Evolutionary conservation across 2,113 vertebrate species (phyloP).

Genomic region (Dasyprocta punctata): DNA sequence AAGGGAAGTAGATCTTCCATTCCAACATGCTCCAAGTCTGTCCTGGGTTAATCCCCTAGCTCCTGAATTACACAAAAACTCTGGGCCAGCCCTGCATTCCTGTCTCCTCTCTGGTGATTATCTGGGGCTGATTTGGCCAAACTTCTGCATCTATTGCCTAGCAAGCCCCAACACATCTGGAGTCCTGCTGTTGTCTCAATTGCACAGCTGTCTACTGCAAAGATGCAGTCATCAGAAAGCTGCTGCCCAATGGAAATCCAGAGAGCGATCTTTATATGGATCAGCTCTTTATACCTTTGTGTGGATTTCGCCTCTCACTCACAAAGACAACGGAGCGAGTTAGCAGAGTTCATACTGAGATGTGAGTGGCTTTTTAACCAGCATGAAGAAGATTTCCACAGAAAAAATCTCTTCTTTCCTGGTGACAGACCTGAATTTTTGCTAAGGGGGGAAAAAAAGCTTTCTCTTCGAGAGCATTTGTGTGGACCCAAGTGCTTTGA

Average conservation of each 20-base stretch:
- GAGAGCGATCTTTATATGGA: constrained; percentile 75
- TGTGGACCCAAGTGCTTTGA: constrained; percentile 76
- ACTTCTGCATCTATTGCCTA: constrained; percentile 70
- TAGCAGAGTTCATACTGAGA: constrained; percentile 79
- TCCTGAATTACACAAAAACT: constrained; percentile 27
- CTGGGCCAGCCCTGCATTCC: not conserved
- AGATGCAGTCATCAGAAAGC: constrained; percentile 73
- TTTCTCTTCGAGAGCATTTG: constrained; percentile 75
- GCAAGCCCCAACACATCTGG: constrained; percentile 77
- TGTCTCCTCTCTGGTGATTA: constrained; percentile 57
- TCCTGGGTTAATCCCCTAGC: not conserved
- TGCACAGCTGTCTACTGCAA: constrained; percentile 73
- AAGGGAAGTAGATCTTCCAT: not conserved
- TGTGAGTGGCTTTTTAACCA: constrained; percentile 65
- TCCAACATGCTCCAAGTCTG: not conserved
- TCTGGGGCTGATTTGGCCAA: constrained; percentile 70
- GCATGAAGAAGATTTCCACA: constrained; percentile 68
- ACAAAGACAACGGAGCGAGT: constrained; percentile 73
- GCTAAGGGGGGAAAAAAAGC: constrained; percentile 55
- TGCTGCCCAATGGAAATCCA: constrained; percentile 64
- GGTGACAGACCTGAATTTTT: constrained; percentile 74
- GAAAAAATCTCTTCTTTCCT: constrained; percentile 69
- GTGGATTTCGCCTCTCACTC: constrained; percentile 73
- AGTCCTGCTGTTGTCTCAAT: constrained; percentile 69
- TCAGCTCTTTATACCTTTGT: constrained; percentile 79